Conservation (phyloP, 2,797 vertebrate genomes). For the Gouania willdenowi region DNA sequence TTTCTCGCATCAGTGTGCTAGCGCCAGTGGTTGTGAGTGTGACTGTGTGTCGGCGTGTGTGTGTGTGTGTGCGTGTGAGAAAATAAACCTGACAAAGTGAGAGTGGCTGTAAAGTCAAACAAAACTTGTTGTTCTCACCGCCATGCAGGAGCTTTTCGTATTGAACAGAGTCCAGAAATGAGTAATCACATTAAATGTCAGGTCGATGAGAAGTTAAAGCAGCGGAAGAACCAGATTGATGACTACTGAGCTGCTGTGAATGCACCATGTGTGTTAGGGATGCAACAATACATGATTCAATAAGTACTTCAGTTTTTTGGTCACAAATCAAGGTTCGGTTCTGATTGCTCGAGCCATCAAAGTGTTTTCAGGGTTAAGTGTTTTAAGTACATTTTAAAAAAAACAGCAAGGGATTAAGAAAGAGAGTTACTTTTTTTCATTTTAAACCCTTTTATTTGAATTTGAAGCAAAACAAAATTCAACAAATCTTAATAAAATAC, state of each 20-base stretch:
- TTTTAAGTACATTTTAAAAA: no score
- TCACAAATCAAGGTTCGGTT: no score
- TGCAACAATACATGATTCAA: no score
- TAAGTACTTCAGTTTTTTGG: no score
- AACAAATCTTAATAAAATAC: no score
- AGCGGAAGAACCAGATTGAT: constrained; percentile 1
- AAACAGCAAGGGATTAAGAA: no score
- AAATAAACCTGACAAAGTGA: constrained; percentile 14
- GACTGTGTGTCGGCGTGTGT: neutral
- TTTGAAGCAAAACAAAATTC: no score
- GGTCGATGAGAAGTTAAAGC: constrained; percentile 31
- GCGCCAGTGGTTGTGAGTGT: constrained; percentile 15
- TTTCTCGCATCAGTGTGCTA: constrained; percentile 60
- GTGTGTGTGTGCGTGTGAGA: constrained; percentile 10
- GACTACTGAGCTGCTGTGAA: neutral
- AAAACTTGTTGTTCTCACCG: constrained; percentile 26
- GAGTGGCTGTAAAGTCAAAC: constrained; percentile 39
- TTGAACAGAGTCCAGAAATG: constrained; percentile 24
- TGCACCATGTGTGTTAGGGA: no score
- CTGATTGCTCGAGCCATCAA: no score
- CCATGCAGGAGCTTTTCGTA: constrained; percentile 15
- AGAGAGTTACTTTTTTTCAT: no score
- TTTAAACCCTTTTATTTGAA: no score
- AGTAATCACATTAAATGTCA: constrained; percentile 35
- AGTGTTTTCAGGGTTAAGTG: no score